Conservation (phyloP, 2,113 vertebrate genomes). For the Antennarius striatus region DNA sequence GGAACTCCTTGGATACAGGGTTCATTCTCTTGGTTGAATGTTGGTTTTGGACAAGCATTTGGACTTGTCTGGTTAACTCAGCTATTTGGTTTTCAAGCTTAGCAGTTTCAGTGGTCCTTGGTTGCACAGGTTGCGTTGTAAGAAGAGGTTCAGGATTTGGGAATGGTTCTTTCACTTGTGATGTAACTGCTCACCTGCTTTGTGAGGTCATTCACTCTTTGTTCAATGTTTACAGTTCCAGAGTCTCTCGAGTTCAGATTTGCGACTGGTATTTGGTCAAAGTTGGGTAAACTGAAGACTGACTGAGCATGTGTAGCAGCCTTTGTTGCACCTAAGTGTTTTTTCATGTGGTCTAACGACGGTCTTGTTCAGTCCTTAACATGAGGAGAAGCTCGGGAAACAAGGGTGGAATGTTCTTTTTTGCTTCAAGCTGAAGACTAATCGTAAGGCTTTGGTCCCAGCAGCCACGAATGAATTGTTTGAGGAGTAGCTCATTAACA, state of each 20-base stretch:
- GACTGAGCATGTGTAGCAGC: neutral
- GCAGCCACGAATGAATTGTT: neutral
- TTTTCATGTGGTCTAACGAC: neutral
- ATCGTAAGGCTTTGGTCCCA: conserved; percentile 1
- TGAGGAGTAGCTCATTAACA: neutral
- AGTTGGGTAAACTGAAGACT: neutral
- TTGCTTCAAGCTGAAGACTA: neutral
- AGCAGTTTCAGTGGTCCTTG: neutral
- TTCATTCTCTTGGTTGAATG: neutral
- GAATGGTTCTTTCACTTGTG: neutral
- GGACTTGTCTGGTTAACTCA: neutral
- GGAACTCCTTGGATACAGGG: too few species aligned
- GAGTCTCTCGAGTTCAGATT: too few species aligned
- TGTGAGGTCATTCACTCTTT: too few species aligned
- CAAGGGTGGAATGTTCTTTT: neutral
- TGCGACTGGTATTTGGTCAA: too few species aligned
- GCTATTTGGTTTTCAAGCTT: neutral
- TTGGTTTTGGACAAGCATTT: neutral
- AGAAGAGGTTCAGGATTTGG: neutral
- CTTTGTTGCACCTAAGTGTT: neutral
- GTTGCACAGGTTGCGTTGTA: neutral
- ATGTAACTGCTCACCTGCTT: neutral
- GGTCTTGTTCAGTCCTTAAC: neutral
- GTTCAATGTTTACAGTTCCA: neutral
- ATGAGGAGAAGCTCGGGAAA: neutral